Base-by-base conservation (phyloP, 1,140 invertebrate genomes). In the Medauroidea extradentata region DNA sequence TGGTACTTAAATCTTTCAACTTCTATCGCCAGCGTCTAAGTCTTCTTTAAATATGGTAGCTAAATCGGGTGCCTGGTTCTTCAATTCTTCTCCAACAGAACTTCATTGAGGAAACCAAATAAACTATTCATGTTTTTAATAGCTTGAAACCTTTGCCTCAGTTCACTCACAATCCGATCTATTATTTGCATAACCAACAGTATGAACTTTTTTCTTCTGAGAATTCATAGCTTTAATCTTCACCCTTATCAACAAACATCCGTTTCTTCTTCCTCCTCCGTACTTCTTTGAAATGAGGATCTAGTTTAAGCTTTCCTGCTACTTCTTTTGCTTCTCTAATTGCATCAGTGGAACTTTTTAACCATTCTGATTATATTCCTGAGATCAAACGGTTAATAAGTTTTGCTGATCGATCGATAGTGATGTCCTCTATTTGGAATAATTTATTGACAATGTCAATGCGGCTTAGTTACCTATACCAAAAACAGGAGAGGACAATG, bases 361-460 rank as follows among this genome's bases (percentile, higher is more conserved):
- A 34, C 38, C 21, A 14, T 58, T 58, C 24, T 52, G 56, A 58
- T 53, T 58, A 14, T 16, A 58, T 43, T 58, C 44, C 42, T 24
- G 54, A 25, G 18, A 57, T 57, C 25, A 57, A n/a, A 23, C 29
- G 18, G 27, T 44, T 57, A 49, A 57, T 57, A 34, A 48, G 42
- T 57, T 48, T 46, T 51, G 54, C 54, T 21, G 54, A 57, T 57
- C 24, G 23, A 43, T 51, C 56, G 25, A 58, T 24, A 53, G 46
- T 58, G 48, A 53, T 51, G 29, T 58, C 56, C 46, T 53, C 24
- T 41, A 18, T 48, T 58, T 53, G 46, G 18, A 57, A 34, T 27
- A 49, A 16, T 21, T 58, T 54, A 34, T 58, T 52, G 18, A 53
- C 46, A 34, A 58, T 58, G 46, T 58, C 56, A 53, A 38, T 53